Conservation (phyloP, 2,797 vertebrate genomes). For the Schizothorax lantsangensis region DNA sequence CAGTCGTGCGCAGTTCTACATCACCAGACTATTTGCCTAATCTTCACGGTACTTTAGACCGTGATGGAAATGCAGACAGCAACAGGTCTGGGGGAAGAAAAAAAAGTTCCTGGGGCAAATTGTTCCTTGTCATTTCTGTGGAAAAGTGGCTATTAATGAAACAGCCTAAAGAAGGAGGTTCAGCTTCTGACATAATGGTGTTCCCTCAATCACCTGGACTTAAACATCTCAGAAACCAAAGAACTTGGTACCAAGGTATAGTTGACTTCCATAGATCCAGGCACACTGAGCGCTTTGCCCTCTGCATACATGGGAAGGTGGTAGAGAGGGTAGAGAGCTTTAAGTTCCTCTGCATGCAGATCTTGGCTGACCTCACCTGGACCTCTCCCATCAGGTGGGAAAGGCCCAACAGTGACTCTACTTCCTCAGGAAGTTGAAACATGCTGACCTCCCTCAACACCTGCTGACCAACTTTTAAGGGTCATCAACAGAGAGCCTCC, state of each 20-base stretch:
- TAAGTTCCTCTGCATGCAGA: not conserved
- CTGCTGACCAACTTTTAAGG: not conserved
- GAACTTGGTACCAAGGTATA: not conserved
- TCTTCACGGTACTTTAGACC: no score
- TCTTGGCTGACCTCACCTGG: conserved; percentile 1
- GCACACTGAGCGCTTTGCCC: not conserved
- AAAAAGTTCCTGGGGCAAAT: no score
- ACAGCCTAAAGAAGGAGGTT: no score
- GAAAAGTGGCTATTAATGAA: no score
- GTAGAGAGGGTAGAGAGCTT: not conserved
- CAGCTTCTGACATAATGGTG: not conserved
- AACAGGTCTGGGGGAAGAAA: no score
- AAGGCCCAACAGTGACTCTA: not conserved
- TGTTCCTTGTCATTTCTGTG: no score
- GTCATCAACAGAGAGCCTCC: not conserved
- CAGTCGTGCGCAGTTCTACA: no score
- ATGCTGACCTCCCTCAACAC: not conserved
- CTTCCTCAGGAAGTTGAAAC: conserved; percentile 11
- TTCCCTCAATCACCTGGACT: not conserved
- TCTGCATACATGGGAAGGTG: not conserved
- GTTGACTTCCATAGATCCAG: no score
- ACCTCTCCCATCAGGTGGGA: not conserved
- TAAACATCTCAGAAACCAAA: not conserved
- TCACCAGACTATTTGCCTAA: no score
- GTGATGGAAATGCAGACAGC: no score